Conservation (phyloP, 2,888 invertebrate genomes). For the Teinopalpus imperialis region DNA sequence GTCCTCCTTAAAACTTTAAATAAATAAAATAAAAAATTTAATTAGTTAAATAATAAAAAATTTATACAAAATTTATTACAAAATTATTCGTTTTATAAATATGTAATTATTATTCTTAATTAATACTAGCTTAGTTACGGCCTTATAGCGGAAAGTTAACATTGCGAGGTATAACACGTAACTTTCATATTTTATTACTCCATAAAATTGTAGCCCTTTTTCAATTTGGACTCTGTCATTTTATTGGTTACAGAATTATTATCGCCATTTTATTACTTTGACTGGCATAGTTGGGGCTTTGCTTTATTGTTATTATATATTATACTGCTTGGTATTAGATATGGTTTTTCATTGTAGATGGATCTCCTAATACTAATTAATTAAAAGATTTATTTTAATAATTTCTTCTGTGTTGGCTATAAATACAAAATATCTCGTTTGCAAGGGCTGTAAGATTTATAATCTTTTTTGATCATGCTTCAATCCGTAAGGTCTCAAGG, state of each 20-base stretch:
- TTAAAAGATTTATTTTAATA: constrained; percentile 8
- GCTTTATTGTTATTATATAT: no score
- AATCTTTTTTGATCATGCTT: no score
- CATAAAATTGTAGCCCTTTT: constrained; percentile 62
- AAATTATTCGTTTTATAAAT: background rate
- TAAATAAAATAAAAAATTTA: no score
- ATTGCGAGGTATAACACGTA: constrained; percentile 34
- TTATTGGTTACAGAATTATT: constrained; percentile 53
- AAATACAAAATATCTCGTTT: no score
- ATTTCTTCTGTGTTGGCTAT: no score
- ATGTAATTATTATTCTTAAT: constrained; percentile 1
- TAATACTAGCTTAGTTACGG: constrained; percentile 1
- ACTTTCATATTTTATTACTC: constrained; percentile 55
- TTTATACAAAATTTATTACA: no score
- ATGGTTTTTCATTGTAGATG: constrained; percentile 21
- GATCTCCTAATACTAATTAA: constrained; percentile 6
- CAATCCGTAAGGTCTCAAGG: no score
- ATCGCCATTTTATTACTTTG: constrained; percentile 52
- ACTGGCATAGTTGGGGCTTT: constrained; percentile 41
- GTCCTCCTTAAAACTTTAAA: no score
- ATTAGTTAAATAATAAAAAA: no score
- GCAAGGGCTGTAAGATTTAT: no score
- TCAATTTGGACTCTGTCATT: constrained; percentile 53
- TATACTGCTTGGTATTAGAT: constrained; percentile 17
- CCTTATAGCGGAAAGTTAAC: constrained; percentile 15